Conservation (phyloP, 2,797 vertebrate species). For the Erpetoichthys calabaricus region DNA sequence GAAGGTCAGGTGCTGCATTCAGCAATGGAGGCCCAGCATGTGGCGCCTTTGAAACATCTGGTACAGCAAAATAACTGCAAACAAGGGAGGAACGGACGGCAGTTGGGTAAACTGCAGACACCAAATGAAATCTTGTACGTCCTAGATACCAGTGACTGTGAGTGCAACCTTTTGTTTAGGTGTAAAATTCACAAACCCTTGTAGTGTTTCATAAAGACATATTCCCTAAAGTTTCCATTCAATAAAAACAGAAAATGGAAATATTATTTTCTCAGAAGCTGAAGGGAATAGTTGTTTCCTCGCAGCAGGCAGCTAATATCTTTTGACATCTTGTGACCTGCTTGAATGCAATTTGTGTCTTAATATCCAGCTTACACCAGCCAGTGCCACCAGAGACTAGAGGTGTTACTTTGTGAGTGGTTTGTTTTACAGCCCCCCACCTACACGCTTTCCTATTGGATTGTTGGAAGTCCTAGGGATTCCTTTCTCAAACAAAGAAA, state of each 20-base stretch:
- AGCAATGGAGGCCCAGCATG: conserved; percentile 67
- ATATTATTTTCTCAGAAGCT: conserved; percentile 94
- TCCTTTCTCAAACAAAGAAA: conserved; percentile 45
- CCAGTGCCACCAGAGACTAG: conserved; percentile 62
- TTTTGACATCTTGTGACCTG: conserved; percentile 89
- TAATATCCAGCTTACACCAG: conserved; percentile 91
- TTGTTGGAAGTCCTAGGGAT: conserved; percentile 35
- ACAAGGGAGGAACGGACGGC: conserved; percentile 23
- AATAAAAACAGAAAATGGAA: conserved; percentile 98
- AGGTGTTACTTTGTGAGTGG: conserved; percentile 25
- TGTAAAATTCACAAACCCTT: conserved; percentile 64
- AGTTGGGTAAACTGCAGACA: conserved; percentile 41
- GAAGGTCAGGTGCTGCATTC: conserved; percentile 92
- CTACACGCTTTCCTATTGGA: neutral
- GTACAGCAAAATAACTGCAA: conserved; percentile 60
- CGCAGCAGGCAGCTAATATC: conserved; percentile 92
- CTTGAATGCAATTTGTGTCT: conserved; percentile 98
- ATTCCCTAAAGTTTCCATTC: conserved; percentile 96
- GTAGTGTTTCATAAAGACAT: conserved; percentile 63
- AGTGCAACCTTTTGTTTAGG: conserved; percentile 70
- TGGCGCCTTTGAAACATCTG: conserved; percentile 85
- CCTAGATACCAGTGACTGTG: conserved; percentile 56
- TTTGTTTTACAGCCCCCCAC: too few relatives aligned
- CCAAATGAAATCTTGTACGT: conserved; percentile 65
- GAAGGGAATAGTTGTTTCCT: conserved; percentile 98